phyloP scores from a whole-genome alignment of 2,797 vertebrate species.

The Manis crassicaudata region DNA sequence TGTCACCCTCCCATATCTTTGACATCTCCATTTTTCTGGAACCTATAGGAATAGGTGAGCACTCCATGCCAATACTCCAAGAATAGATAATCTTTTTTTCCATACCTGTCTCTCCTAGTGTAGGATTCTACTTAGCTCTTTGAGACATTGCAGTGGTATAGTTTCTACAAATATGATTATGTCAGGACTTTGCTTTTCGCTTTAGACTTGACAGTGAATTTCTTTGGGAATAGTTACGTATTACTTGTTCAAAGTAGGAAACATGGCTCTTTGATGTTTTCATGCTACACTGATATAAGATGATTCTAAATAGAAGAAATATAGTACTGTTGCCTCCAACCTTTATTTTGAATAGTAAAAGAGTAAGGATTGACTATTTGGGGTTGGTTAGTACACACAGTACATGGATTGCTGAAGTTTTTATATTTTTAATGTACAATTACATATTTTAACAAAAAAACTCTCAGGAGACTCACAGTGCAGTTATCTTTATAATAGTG shows the following conservation, averaged over 20 bases:
- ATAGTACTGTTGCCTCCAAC: neutral
- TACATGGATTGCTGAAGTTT: neutral
- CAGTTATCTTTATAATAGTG: conserved; percentile 3
- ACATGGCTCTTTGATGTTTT: conserved; percentile 37
- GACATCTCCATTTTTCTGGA: conserved; percentile 62
- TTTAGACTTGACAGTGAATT: conserved; percentile 55
- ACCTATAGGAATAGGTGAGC: conserved; percentile 1
- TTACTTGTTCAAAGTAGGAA: conserved; percentile 54
- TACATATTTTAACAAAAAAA: conserved; percentile 16
- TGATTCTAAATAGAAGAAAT: neutral
- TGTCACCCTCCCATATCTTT: conserved; percentile 48
- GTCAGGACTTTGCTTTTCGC: conserved; percentile 38
- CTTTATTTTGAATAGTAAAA: conserved; percentile 5
- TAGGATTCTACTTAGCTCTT: conserved; percentile 52
- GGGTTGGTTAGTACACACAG: neutral
- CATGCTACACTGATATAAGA: neutral
- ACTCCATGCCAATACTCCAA: conserved; percentile 37
- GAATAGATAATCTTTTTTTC: neutral
- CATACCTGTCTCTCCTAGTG: conserved; percentile 13
- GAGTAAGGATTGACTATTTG: neutral
- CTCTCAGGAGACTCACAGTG: neutral
- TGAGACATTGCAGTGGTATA: conserved; percentile 41
- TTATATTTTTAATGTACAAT: neutral
- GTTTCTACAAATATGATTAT: conserved; percentile 60
- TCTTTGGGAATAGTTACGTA: conserved; percentile 50